These are phyloP conservation scores for Oryzias melastigma DNA, from an alignment of 2,113 vertebrate genomes.

Conservation along the genomic window DNA sequence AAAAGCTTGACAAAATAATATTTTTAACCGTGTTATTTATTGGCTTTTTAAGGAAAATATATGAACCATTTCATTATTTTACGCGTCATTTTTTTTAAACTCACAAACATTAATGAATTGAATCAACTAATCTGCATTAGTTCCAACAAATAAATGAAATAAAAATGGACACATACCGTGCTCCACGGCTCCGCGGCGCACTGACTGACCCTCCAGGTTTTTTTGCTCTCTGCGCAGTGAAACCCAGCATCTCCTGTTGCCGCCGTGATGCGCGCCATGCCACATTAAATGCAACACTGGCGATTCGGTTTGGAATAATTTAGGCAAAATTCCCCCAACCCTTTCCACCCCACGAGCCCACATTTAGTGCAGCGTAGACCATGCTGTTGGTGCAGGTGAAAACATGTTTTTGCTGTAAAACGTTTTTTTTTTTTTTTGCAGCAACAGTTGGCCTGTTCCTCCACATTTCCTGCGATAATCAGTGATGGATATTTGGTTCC, in stretches of 20 bases:
- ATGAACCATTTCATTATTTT: constrained; percentile 29
- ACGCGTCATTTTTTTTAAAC: constrained; percentile 22
- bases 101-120: background rate
- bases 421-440: too few species aligned
- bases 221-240: constrained; percentile 69
- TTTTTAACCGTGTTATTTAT: constrained; percentile 12
- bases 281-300: constrained; percentile 88
- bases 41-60: constrained; percentile 29
- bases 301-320: constrained; percentile 89
- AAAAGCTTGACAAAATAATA: too few species aligned
- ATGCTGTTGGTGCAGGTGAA: background rate
- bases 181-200: constrained; percentile 78
- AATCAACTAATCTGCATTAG: constrained; percentile 1
- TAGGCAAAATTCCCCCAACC: constrained; percentile 45
- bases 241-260: constrained; percentile 81
- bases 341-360: background rate
- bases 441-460: too few species aligned
- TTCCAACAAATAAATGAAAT: constrained; percentile 15
- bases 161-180: constrained; percentile 76
- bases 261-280: constrained; percentile 77
- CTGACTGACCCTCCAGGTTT: constrained; percentile 84
- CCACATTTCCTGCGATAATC: too few species aligned
- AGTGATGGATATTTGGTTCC: background rate
- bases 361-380: background rate
- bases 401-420: background rate